phyloP scores from a whole-genome alignment of 2,797 vertebrate species.

The Sebastes iracundus region DNA sequence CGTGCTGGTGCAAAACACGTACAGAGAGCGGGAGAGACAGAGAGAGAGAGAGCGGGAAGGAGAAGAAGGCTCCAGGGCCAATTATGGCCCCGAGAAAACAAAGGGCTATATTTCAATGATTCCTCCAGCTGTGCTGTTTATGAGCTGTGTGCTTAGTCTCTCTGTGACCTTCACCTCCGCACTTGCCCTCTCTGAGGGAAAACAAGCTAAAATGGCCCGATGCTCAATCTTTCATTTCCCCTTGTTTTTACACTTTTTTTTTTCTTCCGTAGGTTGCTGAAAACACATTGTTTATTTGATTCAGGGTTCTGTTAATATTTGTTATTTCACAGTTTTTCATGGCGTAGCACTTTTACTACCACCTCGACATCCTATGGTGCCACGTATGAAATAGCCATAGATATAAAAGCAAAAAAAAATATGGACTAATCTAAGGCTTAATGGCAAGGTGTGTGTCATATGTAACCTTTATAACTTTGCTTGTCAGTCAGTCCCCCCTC shows the following conservation, averaged over 20 bases:
- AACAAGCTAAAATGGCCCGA: conserved; percentile 79
- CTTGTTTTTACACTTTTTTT: conserved; percentile 64
- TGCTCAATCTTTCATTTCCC: conserved; percentile 79
- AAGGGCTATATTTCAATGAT: conserved; percentile 82
- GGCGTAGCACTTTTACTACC: conserved; percentile 82
- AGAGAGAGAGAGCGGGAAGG: conserved; percentile 57
- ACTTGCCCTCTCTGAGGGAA: conserved; percentile 81
- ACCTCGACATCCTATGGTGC: conserved; percentile 81
- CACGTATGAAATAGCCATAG: conserved; percentile 84
- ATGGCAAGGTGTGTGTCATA: conserved; percentile 92
- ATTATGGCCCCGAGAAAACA: conserved; percentile 80
- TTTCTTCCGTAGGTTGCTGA: conserved; percentile 32
- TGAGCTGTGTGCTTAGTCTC: conserved; percentile 81
- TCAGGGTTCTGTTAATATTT: conserved; percentile 59
- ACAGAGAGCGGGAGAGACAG: conserved; percentile 56
- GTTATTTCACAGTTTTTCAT: conserved; percentile 57
- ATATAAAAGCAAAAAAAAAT: conserved; percentile 83
- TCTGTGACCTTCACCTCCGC: conserved; percentile 82
- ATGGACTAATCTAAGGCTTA: conserved; percentile 93
- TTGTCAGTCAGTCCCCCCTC: conserved; percentile 81
- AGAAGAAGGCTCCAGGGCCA: conserved; percentile 78
- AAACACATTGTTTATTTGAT: conserved; percentile 64
- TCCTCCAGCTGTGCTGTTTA: conserved; percentile 83
- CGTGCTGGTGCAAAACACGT: conserved; percentile 70
- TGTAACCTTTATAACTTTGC: conserved; percentile 97